phyloP scores from a whole-genome alignment of 2,888 invertebrate genomes.

The Empis stercorea region DNA sequence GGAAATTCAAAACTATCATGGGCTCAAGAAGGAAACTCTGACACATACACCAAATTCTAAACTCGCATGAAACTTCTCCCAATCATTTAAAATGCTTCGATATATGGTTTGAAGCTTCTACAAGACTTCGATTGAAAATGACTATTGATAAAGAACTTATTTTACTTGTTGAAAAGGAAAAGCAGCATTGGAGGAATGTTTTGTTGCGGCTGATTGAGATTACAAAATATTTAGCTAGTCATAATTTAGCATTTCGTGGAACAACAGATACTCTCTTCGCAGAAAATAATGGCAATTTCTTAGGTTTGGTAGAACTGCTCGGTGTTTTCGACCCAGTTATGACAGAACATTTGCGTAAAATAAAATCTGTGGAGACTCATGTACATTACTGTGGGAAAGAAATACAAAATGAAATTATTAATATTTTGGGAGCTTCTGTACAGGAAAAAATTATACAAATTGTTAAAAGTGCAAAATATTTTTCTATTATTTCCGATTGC shows the following conservation, averaged over 20 bases:
- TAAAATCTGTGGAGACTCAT: not conserved
- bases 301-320: too few relatives aligned
- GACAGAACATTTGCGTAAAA: not conserved
- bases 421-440: not conserved
- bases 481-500: not conserved
- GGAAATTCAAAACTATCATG: not conserved
- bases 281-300: not conserved
- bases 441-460: not conserved
- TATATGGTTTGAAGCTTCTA: not conserved
- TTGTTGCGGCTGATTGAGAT: not conserved
- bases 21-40: not conserved
- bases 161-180: not conserved
- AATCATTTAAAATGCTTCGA: not conserved
- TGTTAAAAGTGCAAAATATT: not conserved
- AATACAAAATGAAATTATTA: not conserved
- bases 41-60: not conserved
- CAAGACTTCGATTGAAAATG: not conserved
- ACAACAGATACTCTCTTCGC: not conserved
- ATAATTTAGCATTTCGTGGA: not conserved
- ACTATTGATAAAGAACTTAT: not conserved
- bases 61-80: not conserved
- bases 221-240: not conserved
- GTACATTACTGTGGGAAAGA: not conserved
- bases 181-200: not conserved
- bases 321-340: not conserved